phyloP scores from a whole-genome alignment of 2,888 invertebrate species.

The Apomyelois bistriatella region DNA sequence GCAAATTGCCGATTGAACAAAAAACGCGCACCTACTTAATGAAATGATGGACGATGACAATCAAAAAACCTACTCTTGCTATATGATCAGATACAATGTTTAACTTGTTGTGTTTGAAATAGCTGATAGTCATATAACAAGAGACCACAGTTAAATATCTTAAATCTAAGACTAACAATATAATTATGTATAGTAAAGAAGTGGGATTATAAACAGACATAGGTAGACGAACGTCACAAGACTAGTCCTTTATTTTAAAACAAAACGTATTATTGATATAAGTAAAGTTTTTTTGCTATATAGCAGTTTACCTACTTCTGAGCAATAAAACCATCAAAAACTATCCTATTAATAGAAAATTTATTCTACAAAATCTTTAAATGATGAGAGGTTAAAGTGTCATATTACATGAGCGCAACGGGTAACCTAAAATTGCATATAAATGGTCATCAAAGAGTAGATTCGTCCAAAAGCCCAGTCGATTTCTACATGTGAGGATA shows the following conservation, averaged over 20 bases:
- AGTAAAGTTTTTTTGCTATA: conserved; percentile 1
- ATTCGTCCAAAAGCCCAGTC: conserved; percentile 43
- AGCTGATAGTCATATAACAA: too few species aligned
- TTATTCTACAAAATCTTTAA: conserved; percentile 25
- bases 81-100: conserved; percentile 12
- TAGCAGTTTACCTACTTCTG: conserved; percentile 16
- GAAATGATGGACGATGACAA: conserved; percentile 50
- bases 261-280: neutral
- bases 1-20: conserved; percentile 56
- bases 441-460: conserved; percentile 49
- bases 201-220: neutral
- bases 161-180: too few species aligned
- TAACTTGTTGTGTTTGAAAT: conserved; percentile 2
- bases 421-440: conserved; percentile 52
- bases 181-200: too few species aligned
- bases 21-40: conserved; percentile 40
- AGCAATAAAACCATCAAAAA: conserved; percentile 25
- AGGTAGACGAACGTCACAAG: neutral
- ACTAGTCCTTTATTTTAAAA: neutral
- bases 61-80: conserved; percentile 28
- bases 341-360: conserved; percentile 29
- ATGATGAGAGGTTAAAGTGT: conserved; percentile 35
- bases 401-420: conserved; percentile 48
- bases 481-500: conserved; percentile 67
- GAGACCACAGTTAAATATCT: neutral